Percentiles rank a stretch among this genome's conserved stretches.
phyloP scores from a whole-genome alignment of 1,140 invertebrate species.

The Drosophila lini region DNA sequence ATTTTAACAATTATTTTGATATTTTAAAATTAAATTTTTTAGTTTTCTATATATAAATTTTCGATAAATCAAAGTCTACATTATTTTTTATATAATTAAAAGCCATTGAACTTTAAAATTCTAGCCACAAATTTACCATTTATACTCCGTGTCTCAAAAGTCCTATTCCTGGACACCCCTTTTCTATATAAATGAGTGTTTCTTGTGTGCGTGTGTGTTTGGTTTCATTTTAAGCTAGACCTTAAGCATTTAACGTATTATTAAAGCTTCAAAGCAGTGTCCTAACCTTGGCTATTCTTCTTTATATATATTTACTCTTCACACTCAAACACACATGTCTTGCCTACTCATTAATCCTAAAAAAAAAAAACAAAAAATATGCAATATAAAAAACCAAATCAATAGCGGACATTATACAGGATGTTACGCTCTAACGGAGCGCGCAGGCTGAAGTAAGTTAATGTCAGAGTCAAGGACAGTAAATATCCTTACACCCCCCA shows the following conservation, averaged over 20 bases:
- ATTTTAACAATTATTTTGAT: too few relatives aligned
- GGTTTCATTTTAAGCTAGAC: conserved; percentile 55
- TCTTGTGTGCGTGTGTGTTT: conserved; percentile 6
- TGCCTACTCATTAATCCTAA: conserved; percentile 39
- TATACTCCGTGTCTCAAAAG: background rate
- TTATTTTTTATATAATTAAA: background rate
- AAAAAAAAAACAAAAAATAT: conserved; percentile 10
- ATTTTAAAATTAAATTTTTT: too few relatives aligned
- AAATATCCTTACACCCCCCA: background rate
- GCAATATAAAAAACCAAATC: conserved; percentile 34
- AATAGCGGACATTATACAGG: conserved; percentile 84
- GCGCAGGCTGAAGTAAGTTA: conserved; percentile 84
- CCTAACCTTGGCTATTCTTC: conserved; percentile 55
- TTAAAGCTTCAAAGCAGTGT: conserved; percentile 5
- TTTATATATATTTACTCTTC: conserved; percentile 18
- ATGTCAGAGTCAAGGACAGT: conserved; percentile 45
- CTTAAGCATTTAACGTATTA: conserved; percentile 37
- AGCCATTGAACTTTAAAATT: background rate
- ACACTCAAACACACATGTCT: conserved; percentile 39
- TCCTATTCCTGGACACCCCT: background rate
- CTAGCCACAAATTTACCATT: background rate
- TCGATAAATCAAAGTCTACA: background rate
- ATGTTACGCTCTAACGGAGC: conserved; percentile 84
- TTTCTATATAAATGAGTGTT: background rate
- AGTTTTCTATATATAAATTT: background rate